Base-by-base conservation (phyloP, 1,140 invertebrate species). In the Leptopilina boulardi region DNA sequence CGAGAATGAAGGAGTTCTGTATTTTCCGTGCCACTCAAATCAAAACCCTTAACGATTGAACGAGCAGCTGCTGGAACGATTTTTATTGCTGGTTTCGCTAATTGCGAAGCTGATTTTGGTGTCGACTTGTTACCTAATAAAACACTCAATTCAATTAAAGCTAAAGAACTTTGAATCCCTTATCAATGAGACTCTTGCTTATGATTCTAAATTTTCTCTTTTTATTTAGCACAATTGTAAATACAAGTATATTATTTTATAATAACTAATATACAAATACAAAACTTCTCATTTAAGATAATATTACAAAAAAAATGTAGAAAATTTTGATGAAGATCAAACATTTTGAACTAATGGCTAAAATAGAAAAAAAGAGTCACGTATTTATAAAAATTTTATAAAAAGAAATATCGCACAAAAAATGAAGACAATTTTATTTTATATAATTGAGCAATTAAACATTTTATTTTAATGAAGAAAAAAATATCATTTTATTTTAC, bases 91-190 rank as follows among this genome's bases (percentile, higher is more conserved):
- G 88, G 81, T 72, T 84, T 85, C 73, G 83, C 75, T 26, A 86
- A 59, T 83, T 87, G 86, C 56, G 87, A 75, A 47, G 80, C 47
- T 75, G 87, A 26, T 71, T 86, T 87, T 19, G 85, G 70, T 11
- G 83, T 83, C 73, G 79, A 73, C 84, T 85, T 89, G 77, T 75
- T 86, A 88, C 87, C 86, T 89, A 85, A 79, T 23, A 76, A 85
- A 79, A 86, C 82, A 82, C 74, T 77, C 80, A n/a, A 26, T 38
- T 30, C 51, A 54, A 30, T 51, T 54, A 51, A 47, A 47, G 15
- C 11, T 15, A 6, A 44, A 3, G 5, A n/a, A 5, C 18, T 5
- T 38, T 38, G 0, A 3, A 9, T 38, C 34, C 34, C 4, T 38
- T 38, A 38, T 38, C 34, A 38, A 8, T 38, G 34, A 38, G 34